phyloP scores from a whole-genome alignment of 2,888 invertebrate genomes.

The Ophioninae sp. region DNA sequence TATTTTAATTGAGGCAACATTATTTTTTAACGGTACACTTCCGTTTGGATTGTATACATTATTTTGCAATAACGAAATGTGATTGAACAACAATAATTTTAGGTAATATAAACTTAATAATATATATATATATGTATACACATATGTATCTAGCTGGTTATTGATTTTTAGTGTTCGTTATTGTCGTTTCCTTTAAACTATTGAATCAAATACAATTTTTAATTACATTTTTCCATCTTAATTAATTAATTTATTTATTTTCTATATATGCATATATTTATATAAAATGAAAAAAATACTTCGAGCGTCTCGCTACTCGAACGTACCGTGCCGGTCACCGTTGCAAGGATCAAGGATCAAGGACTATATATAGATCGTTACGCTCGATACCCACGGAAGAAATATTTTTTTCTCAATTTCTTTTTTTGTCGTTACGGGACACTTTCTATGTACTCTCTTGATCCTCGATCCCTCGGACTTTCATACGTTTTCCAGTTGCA shows the following conservation, averaged over 20 bases:
- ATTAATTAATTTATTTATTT: neutral
- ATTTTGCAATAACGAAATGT: no score
- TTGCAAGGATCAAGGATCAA: constrained; percentile 63
- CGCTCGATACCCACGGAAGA: constrained; percentile 59
- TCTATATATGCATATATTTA: no score
- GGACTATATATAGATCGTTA: constrained; percentile 64
- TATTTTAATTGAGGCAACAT: no score
- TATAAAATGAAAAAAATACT: neutral
- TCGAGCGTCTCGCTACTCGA: constrained; percentile 24
- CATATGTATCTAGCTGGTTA: no score
- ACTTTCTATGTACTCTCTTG: constrained; percentile 56
- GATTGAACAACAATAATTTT: no score
- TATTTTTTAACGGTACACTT: no score
- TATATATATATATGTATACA: neutral
- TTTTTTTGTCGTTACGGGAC: constrained; percentile 32
- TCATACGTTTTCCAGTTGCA: neutral
- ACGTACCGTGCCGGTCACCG: constrained; percentile 43
- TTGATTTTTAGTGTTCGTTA: no score
- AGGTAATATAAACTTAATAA: neutral
- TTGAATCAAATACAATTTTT: neutral
- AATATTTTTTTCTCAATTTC: constrained; percentile 40
- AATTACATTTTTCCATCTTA: neutral
- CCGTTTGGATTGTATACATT: no score
- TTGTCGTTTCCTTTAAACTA: neutral
- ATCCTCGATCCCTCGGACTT: neutral